phyloP scores from a whole-genome alignment of 2,113 vertebrate genomes.

The Saguinus midas region DNA sequence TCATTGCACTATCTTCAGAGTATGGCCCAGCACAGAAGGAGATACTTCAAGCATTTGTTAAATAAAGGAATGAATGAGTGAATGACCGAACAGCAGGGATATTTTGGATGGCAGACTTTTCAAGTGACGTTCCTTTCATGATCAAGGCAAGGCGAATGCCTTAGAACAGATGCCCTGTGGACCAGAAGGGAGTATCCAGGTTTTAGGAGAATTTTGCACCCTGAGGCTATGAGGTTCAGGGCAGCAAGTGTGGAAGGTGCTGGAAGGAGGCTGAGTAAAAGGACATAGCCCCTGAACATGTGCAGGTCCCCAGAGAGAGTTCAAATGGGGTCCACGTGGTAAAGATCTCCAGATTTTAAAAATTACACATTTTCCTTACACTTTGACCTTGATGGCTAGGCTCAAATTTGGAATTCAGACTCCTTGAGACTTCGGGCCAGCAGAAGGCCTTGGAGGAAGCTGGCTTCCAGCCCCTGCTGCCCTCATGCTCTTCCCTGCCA shows the following conservation, averaged over 20 bases:
- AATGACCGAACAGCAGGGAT: neutral
- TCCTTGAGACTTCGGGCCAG: neutral
- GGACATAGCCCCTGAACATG: neutral
- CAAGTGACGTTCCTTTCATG: neutral
- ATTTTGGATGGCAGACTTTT: neutral
- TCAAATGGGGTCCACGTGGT: accelerated
- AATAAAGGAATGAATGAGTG: neutral
- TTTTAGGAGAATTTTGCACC: neutral
- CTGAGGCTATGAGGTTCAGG: neutral
- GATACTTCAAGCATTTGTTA: neutral
- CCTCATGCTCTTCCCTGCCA: accelerated
- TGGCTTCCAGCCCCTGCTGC: accelerated
- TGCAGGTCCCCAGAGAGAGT: neutral
- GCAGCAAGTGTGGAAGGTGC: neutral
- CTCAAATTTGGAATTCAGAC: neutral
- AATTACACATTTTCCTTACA: neutral
- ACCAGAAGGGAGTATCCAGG: accelerated
- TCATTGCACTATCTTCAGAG: neutral
- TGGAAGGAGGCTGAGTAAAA: neutral
- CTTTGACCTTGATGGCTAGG: neutral
- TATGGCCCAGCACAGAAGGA: neutral
- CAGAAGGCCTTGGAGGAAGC: neutral
- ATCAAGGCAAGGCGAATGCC: accelerated
- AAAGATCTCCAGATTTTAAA: neutral
- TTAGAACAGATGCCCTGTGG: accelerated